Conservation (phyloP, 2,888 invertebrate genomes). For the Callinectes sapidus region DNA sequence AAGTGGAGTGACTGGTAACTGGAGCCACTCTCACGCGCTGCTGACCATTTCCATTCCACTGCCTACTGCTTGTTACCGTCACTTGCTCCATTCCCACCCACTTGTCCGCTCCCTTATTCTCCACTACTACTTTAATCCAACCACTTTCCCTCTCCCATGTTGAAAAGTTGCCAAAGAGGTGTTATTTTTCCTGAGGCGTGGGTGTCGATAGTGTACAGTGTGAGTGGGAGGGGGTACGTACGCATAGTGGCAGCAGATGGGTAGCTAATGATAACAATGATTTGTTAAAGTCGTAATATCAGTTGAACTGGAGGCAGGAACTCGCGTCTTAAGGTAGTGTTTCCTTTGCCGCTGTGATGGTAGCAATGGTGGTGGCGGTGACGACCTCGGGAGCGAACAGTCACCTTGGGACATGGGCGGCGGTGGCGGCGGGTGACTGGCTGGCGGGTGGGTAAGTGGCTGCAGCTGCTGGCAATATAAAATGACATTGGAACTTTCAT, state of each 20-base stretch:
- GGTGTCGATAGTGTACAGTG: too few species aligned
- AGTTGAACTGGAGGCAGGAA: not conserved
- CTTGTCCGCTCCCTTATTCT: not conserved
- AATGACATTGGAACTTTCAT: not conserved
- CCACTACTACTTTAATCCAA: not conserved
- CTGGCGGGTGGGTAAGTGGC: slow-evolving; percentile 34
- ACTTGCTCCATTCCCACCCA: not conserved
- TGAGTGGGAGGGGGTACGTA: too few species aligned
- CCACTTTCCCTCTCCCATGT: not conserved
- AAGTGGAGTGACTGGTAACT: not conserved
- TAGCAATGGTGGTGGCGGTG: not conserved
- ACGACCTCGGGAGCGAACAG: slow-evolving; percentile 56
- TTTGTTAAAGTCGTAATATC: not conserved
- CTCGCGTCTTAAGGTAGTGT: not conserved
- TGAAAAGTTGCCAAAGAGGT: not conserved
- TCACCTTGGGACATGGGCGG: too few species aligned
- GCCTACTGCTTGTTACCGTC: not conserved
- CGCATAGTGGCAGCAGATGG: too few species aligned
- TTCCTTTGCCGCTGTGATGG: slow-evolving; percentile 23
- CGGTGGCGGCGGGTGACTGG: not conserved
- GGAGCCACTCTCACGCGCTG: not conserved
- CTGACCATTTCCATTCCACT: not conserved
- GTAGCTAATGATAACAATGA: too few species aligned
- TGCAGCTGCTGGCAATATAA: slow-evolving; percentile 39
- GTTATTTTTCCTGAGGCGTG: too few species aligned